phyloP scores from a whole-genome alignment of 2,797 vertebrate genomes.

The Discoglossus pictus region DNA sequence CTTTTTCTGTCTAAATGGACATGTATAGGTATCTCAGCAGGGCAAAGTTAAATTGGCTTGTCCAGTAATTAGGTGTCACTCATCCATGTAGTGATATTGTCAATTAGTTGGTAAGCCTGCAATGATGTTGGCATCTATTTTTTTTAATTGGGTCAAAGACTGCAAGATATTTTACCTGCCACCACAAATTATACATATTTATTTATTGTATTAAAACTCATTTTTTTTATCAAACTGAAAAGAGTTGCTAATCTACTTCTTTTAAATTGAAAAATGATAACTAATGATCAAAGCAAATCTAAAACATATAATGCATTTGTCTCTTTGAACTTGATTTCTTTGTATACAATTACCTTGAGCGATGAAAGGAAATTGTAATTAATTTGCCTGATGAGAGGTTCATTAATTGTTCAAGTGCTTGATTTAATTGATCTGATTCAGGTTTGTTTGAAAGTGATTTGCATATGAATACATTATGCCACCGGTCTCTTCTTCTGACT shows the following conservation, averaged over 20 bases:
- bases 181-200: constrained; percentile 12
- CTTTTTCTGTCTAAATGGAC: constrained; percentile 65
- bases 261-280: constrained; percentile 44
- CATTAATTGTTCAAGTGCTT: constrained; percentile 38
- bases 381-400: constrained; percentile 48
- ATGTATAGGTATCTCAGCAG: constrained; percentile 68
- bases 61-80: constrained; percentile 65
- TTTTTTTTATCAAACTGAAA: constrained; percentile 23
- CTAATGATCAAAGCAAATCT: constrained; percentile 53
- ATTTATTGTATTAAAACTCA: background rate
- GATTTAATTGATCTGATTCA: constrained; percentile 30
- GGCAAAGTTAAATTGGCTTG: constrained; percentile 68
- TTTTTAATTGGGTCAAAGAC: constrained; percentile 32
- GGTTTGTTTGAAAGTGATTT: constrained; percentile 48
- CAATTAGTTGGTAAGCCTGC: constrained; percentile 43
- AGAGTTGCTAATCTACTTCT: constrained; percentile 16
- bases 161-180: background rate
- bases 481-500: constrained; percentile 25
- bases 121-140: constrained; percentile 44
- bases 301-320: constrained; percentile 43
- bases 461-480: constrained; percentile 50
- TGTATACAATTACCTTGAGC: constrained; percentile 53
- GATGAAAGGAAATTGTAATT: constrained; percentile 47
- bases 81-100: constrained; percentile 60
- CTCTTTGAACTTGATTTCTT: constrained; percentile 52